Percentiles rank a stretch among this genome's conserved stretches.
Evolutionary conservation across 1,140 invertebrate species (phyloP).

Genomic region (Leptonema lineaticorne): DNA sequence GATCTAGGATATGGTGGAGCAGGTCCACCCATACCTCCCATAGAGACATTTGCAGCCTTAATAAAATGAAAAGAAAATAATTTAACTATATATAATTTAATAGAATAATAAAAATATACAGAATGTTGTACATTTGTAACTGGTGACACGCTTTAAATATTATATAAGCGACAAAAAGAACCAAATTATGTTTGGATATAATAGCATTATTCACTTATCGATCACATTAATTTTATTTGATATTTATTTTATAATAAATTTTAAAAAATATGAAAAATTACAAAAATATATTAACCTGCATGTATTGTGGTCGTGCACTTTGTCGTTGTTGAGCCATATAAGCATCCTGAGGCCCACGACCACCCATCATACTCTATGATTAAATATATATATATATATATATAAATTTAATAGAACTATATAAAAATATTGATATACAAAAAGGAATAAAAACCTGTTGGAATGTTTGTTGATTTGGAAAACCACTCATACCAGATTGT

Average conservation of each 20-base stretch:
- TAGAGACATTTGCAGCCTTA: slow-evolving; percentile 67
- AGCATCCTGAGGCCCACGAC: slow-evolving; percentile 52
- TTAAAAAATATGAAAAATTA: slow-evolving; percentile 24
- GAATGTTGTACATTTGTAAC: background rate
- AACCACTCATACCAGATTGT: slow-evolving; percentile 55
- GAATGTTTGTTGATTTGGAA: slow-evolving; percentile 57
- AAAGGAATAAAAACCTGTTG: slow-evolving; percentile 48
- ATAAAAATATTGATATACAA: background rate
- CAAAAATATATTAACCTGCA: slow-evolving; percentile 48
- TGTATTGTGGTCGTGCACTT: slow-evolving; percentile 54
- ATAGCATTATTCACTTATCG: too few relatives aligned
- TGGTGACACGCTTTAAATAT: background rate
- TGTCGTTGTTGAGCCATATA: slow-evolving; percentile 55
- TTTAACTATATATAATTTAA: too few relatives aligned
- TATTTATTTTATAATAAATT: background rate
- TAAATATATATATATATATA: slow-evolving; percentile 14
- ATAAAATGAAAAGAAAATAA: slow-evolving; percentile 18
- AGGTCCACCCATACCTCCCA: slow-evolving; percentile 65
- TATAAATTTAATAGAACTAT: too few relatives aligned
- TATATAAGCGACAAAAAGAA: background rate
- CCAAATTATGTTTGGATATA: background rate
- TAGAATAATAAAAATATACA: background rate
- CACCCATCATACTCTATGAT: slow-evolving; percentile 53
- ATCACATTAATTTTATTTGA: background rate
- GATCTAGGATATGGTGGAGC: slow-evolving; percentile 60